Evolutionary conservation across 2,888 invertebrate genomes (phyloP).

Genomic region (Syritta pipiens): DNA sequence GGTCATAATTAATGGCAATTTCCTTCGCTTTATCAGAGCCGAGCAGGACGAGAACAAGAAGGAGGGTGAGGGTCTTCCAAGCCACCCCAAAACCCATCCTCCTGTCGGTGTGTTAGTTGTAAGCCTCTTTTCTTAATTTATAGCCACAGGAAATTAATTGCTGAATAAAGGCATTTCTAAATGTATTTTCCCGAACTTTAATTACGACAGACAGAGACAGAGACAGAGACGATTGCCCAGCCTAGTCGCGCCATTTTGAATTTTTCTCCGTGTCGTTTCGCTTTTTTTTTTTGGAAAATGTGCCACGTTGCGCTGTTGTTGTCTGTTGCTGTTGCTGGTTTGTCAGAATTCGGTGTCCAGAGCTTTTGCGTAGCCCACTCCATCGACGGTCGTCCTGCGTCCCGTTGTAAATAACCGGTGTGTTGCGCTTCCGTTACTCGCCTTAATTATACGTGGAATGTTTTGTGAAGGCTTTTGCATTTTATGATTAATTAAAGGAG

Average conservation of each 20-base stretch:
- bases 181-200: slow-evolving; percentile 61
- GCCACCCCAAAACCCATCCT: not conserved
- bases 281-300: not conserved
- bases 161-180: slow-evolving; percentile 65
- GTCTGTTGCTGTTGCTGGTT: no score
- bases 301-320: no score
- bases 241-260: slow-evolving; percentile 17
- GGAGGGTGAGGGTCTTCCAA: not conserved
- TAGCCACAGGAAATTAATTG: slow-evolving; percentile 67
- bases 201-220: slow-evolving; percentile 25
- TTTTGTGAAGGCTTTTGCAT: slow-evolving; percentile 16
- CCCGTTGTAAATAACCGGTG: slow-evolving; percentile 19
- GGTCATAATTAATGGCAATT: slow-evolving; percentile 65
- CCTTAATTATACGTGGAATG: slow-evolving; percentile 42
- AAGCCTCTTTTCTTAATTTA: slow-evolving; percentile 68
- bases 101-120: slow-evolving; percentile 51
- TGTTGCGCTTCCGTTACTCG: slow-evolving; percentile 16
- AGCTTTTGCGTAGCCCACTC: no score
- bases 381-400: no score
- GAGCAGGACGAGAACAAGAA: slow-evolving; percentile 5
- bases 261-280: not conserved
- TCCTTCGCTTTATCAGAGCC: slow-evolving; percentile 60
- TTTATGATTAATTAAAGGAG: slow-evolving; percentile 55
- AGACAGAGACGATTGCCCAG: slow-evolving; percentile 11
- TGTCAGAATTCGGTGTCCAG: no score